A percentile compares a stretch with the other conserved stretches of the same genome.
Conservation (phyloP, 2,888 invertebrate genomes). For the Stenichneumon culpator region DNA sequence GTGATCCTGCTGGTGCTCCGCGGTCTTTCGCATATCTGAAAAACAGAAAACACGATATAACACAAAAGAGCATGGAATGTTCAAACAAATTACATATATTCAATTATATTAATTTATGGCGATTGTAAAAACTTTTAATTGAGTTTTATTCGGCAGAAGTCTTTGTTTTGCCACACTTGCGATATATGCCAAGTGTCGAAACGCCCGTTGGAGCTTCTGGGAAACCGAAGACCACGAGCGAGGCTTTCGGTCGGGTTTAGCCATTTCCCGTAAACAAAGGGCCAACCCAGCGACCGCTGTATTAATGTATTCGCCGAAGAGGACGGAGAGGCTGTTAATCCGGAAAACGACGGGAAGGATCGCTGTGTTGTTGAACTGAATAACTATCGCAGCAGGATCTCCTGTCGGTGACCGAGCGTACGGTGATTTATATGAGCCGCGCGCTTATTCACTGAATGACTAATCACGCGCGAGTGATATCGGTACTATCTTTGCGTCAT, state of each 20-base stretch:
- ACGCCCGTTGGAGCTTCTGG: too few species aligned
- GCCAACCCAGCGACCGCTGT: not conserved
- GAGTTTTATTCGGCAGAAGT: too few species aligned
- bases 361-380: not conserved
- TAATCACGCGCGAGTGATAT: slow-evolving; percentile 48
- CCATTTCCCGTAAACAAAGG: not conserved
- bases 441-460: slow-evolving; percentile 37
- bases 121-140: too few species aligned
- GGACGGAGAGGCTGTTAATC: not conserved
- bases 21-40: not conserved
- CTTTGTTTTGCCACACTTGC: too few species aligned
- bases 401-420: not conserved
- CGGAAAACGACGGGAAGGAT: not conserved
- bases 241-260: too few species aligned
- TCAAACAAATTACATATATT: too few species aligned
- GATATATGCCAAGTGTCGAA: too few species aligned
- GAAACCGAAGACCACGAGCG: too few species aligned
- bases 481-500: slow-evolving; percentile 42
- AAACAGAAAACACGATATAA: too few species aligned
- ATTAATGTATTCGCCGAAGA: not conserved
- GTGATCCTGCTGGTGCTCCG: too few species aligned
- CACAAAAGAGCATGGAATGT: too few species aligned
- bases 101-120: too few species aligned
- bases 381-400: not conserved
- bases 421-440: not conserved